Percentiles rank a stretch among this genome's conserved stretches.
These are phyloP conservation scores for Fissipunctia ypsillon DNA, from an alignment of 2,888 invertebrate genomes.

Conservation along the genomic window DNA sequence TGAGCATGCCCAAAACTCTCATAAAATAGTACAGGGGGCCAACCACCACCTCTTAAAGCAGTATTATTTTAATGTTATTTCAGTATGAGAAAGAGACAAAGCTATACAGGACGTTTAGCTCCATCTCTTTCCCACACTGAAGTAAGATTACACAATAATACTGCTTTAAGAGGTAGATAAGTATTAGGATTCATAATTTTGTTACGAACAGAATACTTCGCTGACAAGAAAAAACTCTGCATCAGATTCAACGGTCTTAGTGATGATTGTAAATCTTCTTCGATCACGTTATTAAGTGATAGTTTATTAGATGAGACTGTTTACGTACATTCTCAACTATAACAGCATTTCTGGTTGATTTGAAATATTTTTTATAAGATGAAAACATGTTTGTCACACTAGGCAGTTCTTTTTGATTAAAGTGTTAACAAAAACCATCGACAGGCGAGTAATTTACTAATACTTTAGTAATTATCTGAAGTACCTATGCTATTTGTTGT, in stretches of 20 bases:
- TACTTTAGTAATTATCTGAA: not conserved
- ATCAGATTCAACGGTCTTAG: constrained; percentile 38
- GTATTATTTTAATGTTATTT: too few species aligned
- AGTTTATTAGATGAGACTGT: not conserved
- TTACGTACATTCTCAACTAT: not conserved
- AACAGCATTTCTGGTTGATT: not conserved
- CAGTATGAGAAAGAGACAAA: too few species aligned
- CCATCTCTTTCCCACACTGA: too few species aligned
- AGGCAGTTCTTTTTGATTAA: not conserved
- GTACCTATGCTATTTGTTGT: not conserved
- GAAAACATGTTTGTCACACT: not conserved
- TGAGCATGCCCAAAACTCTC: constrained; percentile 3
- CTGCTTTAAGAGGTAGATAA: too few species aligned
- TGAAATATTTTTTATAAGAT: not conserved
- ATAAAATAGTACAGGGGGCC: constrained; percentile 21
- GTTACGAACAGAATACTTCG: constrained; percentile 27
- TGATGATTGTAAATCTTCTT: constrained; percentile 23
- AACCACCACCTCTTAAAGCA: too few species aligned
- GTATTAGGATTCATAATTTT: constrained; percentile 18
- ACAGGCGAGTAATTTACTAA: not conserved
- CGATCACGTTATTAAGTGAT: constrained; percentile 3
- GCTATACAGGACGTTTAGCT: too few species aligned
- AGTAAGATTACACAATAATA: too few species aligned
- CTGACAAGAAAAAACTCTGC: constrained; percentile 23
- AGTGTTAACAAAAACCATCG: not conserved